Evolutionary conservation across 2,888 invertebrate genomes (phyloP), one percentile per base, ranked within the genome.

Genomic region (Xanthia icteritia): DNA sequence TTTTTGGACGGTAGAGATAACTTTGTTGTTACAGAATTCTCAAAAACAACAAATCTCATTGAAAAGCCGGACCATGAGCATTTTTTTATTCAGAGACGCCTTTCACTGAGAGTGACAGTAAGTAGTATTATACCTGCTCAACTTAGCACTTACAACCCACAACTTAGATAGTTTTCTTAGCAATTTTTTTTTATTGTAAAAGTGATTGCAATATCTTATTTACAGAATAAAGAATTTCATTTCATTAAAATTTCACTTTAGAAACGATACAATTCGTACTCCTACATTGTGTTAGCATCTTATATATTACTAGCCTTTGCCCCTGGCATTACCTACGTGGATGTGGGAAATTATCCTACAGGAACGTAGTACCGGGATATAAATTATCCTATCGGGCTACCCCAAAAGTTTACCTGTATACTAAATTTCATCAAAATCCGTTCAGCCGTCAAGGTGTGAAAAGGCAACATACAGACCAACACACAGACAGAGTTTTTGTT

Each of bases 261-360:
- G 31, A 61, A 45, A 69, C 42, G 58, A 69, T 56, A 58, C 39
- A n/a, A 58, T 39, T 39, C 11, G 31, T 60, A 60, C 23, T 69
- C 39, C 42, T 60, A 45, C 3, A 17, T 45, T 23, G 45, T 45
- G 23, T 31, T 20, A 48, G 48, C 67, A 66, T 48, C 5, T 4
- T n/a, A 68, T 11, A 45, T 17, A 36, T 67, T 45, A 68, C 27
- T 27, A 27, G 27, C 31, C 20, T 31, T 48, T 48, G 5, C 48
- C 17, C 48, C 0, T 17, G 17, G 48, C 1, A 5, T 48, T 48
- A 48, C 48, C 0, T n/a, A n/a, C n/a, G 56, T 5, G n/a, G 56
- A 11, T 5, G n/a, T 56, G 4, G 11, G 11, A 56, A n/a, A 11
- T n/a, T 56, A 13, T 13, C 5, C 54, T 23, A 54, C 13, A 11